These are phyloP conservation scores for Eclectus roratus DNA, from an alignment of 2,113 vertebrate genomes.

Conservation along the genomic window DNA sequence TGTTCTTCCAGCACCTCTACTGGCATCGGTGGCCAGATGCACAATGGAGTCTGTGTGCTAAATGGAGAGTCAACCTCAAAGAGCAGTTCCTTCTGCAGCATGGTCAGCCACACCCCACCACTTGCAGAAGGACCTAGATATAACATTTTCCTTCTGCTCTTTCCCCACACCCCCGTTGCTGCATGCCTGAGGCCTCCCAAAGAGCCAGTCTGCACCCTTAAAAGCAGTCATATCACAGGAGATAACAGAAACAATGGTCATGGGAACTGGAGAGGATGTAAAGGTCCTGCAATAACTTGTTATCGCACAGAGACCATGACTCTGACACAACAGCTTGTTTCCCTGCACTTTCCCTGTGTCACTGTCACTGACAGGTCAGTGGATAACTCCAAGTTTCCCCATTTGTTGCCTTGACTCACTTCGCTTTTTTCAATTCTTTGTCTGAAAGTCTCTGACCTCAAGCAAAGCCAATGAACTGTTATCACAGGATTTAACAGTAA, in stretches of 20 bases:
- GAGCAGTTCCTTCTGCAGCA: background rate
- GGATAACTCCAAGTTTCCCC: background rate
- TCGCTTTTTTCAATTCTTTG: background rate
- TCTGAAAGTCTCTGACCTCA: background rate
- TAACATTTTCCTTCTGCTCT: background rate
- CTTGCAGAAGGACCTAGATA: background rate
- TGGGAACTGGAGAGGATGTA: background rate
- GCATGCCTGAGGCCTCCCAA: too few species aligned
- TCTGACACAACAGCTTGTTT: background rate
- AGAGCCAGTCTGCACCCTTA: background rate
- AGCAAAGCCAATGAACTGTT: background rate
- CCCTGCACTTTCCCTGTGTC: background rate
- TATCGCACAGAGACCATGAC: background rate
- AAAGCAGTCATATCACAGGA: background rate
- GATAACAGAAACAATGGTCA: background rate
- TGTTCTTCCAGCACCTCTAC: background rate
- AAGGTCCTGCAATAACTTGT: background rate
- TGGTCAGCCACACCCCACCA: background rate
- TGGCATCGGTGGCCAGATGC: background rate
- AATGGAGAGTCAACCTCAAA: background rate
- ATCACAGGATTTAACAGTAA: background rate
- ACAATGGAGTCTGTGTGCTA: background rate
- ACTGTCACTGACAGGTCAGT: background rate
- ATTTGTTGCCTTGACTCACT: background rate
- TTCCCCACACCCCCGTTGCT: background rate